Base-by-base conservation (phyloP, 2,888 invertebrate genomes). In the Fissipunctia ypsillon region DNA sequence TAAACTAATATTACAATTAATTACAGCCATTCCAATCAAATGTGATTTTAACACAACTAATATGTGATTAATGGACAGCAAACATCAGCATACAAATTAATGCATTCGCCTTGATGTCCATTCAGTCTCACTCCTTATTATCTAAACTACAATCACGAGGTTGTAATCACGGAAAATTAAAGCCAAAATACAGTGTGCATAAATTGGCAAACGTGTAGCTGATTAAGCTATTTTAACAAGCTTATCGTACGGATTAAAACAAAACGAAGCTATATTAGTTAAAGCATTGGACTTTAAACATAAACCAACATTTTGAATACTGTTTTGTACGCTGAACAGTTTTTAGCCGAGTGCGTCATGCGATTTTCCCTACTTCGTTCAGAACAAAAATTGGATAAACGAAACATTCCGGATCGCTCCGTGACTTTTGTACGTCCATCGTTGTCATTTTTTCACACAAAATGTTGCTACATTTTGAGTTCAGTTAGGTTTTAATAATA, bases 11-110 rank as follows among this genome's bases (percentile, higher is more conserved):
- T 56, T 56, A n/a, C 56, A 56, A 45, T 66, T 57, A 66, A 57
- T 61, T n/a, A 66, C 41, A 56, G 25, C n/a, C 3, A 56, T 56
- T 56, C 22, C 50, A 45, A 65, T 52, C 31, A 83, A 73, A 80
- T 68, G 28, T 35, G 31, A 69, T 73, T 83, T 69, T 43, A 80
- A 73, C 54, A 54, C 57, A 52, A 35, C 31, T 59, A 68, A 31
- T 67, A 59, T 14, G 48, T 71, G 61, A 77, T 81, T 77, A 80
- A 80, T 81, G 25, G 60, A 60, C 50, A 54, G 43, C 64, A 84
- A 84, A 82, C 59, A 84, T 73, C 84, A 69, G 78, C 65, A 85
- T 82, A 85, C 70, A 85, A 82, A 84, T 84, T 56, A 84, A 81
- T 77, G 28, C 56, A 81, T 82, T 76, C 70, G 65, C 54, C 25